A percentile compares a stretch with the other conserved stretches of the same genome.
Conservation (phyloP, 2,113 vertebrate genomes). For the Isichthys henryi region DNA sequence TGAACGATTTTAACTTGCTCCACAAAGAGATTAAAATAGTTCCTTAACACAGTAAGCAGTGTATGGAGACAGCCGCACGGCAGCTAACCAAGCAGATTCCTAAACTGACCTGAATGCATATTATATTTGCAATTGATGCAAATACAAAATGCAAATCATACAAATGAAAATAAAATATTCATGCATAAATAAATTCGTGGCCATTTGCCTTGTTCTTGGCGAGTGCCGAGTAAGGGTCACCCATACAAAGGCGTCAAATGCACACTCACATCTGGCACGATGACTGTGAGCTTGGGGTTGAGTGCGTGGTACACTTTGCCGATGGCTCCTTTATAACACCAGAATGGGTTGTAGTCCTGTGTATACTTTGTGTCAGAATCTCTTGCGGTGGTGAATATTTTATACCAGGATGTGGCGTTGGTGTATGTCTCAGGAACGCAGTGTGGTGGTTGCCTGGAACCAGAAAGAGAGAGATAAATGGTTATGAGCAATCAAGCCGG, state of each 20-base stretch:
- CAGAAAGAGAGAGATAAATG: not conserved
- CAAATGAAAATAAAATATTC: not conserved
- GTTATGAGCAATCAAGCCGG: not conserved
- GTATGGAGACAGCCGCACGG: too few relatives aligned
- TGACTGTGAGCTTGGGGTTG: conserved; percentile 93
- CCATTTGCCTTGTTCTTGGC: not conserved
- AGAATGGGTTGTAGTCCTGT: conserved; percentile 97
- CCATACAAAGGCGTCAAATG: not conserved
- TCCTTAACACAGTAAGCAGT: not conserved
- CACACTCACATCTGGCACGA: conserved; percentile 87
- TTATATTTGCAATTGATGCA: not conserved
- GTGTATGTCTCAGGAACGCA: conserved; percentile 90
- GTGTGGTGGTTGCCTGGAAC: conserved; percentile 82
- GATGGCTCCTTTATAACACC: conserved; percentile 97
- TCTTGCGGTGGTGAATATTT: conserved; percentile 88
- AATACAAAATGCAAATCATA: not conserved
- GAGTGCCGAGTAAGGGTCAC: not conserved
- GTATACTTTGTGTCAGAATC: conserved; percentile 91
- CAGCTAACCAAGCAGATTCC: not conserved
- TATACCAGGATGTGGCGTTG: conserved; percentile 93
- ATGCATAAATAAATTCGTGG: not conserved
- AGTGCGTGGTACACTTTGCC: conserved; percentile 94
- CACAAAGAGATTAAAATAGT: not conserved
- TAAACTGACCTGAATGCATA: not conserved
- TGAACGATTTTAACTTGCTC: not conserved